Conservation (phyloP, 2,113 vertebrate species). For the Hylia prasina region DNA sequence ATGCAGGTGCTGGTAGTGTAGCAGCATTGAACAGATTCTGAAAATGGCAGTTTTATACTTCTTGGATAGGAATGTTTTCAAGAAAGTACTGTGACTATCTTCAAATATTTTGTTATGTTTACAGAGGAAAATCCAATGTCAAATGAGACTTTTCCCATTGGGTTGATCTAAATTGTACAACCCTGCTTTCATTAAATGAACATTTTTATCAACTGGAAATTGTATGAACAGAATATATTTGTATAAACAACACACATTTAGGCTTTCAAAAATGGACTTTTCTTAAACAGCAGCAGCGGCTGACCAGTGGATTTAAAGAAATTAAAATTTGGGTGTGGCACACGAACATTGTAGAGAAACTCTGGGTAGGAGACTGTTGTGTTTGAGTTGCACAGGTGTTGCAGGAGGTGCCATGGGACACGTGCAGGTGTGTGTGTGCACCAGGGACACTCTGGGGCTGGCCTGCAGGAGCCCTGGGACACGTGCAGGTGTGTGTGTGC, state of each 20-base stretch:
- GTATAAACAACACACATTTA: neutral
- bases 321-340: neutral
- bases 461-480: neutral
- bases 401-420: neutral
- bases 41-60: neutral
- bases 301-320: neutral
- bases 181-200: neutral
- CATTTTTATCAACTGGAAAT: neutral
- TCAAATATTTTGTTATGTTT: neutral
- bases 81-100: neutral
- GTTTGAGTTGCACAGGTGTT: neutral
- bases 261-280: neutral
- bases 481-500: too few species aligned
- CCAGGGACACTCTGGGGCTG: too few species aligned
- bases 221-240: neutral
- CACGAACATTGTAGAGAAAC: accelerated
- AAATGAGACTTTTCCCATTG: neutral
- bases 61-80: neutral
- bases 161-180: neutral
- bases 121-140: neutral
- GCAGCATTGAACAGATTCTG: neutral
- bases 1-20: neutral
- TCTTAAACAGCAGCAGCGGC: neutral
- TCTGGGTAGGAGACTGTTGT: accelerated
- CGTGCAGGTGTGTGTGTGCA: neutral